Conservation (phyloP, 1,140 invertebrate species). For the Anoplolepis gracilipes region DNA sequence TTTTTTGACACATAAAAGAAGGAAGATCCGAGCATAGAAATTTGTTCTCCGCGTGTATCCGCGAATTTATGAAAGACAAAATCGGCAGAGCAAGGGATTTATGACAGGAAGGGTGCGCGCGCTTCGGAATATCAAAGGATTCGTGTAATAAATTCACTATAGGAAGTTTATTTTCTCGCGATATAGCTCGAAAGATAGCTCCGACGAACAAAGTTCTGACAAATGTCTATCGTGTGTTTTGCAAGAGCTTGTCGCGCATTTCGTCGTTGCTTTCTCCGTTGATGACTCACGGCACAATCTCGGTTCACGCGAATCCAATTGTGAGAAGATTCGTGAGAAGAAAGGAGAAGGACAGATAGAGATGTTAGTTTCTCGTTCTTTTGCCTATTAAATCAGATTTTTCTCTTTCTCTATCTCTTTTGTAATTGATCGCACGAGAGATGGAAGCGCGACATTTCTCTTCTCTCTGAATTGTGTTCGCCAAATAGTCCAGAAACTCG, state of each 20-base stretch:
- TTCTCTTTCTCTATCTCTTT: not conserved
- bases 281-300: conserved; percentile 1
- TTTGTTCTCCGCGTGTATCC: not conserved
- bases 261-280: conserved; percentile 9
- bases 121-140: conserved; percentile 5
- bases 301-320: conserved; percentile 40
- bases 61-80: conserved; percentile 15
- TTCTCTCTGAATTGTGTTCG: conserved; percentile 42
- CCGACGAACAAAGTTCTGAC: conserved; percentile 39
- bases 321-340: not conserved
- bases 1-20: not conserved
- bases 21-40: not conserved
- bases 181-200: conserved; percentile 2
- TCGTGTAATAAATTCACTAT: conserved; percentile 42
- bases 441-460: conserved; percentile 10
- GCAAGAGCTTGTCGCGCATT: not conserved
- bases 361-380: conserved; percentile 34
- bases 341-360: conserved; percentile 9
- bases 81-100: conserved; percentile 32
- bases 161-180: conserved; percentile 42
- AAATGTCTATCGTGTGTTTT: conserved; percentile 30
- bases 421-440: conserved; percentile 30
- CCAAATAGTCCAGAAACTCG: conserved; percentile 19
- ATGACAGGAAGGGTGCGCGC: conserved; percentile 5
- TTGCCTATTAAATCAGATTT: conserved; percentile 13